Evolutionary conservation across 2,113 vertebrate species (phyloP).

Genomic region (Chauna torquata): DNA sequence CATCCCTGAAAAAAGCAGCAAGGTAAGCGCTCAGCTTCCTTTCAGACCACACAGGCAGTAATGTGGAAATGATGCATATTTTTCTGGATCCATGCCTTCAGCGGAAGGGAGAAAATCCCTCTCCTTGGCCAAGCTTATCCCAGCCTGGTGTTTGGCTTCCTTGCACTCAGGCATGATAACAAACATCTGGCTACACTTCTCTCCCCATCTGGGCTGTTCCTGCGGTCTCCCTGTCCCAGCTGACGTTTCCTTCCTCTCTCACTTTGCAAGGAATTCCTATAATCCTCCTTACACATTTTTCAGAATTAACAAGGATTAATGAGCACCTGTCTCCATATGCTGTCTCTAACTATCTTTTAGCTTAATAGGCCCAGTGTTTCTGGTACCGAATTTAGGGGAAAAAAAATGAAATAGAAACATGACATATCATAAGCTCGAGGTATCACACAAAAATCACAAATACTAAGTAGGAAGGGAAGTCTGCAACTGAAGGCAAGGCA

Average conservation of each 20-base stretch:
- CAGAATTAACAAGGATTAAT: not conserved
- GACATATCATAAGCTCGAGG: not conserved
- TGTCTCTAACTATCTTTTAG: not conserved
- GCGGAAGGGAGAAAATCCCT: not conserved
- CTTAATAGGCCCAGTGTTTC: not conserved
- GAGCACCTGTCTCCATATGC: not conserved
- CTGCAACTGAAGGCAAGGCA: not conserved
- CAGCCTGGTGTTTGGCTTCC: not conserved
- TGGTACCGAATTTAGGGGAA: not conserved
- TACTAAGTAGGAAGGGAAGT: not conserved
- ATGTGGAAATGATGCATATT: not conserved
- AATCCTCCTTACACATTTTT: not conserved
- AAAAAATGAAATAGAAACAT: not conserved
- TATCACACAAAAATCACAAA: not conserved
- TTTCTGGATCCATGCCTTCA: not conserved
- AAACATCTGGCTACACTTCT: constrained; percentile 17
- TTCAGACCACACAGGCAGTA: not conserved
- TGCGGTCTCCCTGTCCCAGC: not conserved
- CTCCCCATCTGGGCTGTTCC: not conserved
- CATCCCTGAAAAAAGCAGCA: not conserved
- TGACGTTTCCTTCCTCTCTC: constrained; percentile 12
- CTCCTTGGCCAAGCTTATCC: not conserved
- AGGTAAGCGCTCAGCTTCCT: rapidly evolving
- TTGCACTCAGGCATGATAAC: not conserved
- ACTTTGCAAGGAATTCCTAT: not conserved